Evolutionary conservation across 2,113 vertebrate genomes (phyloP).

Genomic region (Anoura caudifer): DNA sequence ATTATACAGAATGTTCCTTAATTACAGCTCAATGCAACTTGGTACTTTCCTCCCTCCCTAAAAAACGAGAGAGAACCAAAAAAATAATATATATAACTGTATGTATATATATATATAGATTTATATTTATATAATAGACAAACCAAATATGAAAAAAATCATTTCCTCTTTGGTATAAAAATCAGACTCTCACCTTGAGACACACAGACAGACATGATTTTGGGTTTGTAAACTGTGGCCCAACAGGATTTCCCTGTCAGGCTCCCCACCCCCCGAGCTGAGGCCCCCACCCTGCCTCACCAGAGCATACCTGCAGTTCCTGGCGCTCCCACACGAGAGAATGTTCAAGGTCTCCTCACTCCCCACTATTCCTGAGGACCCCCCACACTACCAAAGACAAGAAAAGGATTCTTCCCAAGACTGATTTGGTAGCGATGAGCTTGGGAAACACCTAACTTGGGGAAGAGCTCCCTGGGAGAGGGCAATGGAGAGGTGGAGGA

Average conservation of each 20-base stretch:
- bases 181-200: slow-evolving; percentile 73
- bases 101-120: slow-evolving; percentile 55
- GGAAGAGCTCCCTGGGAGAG: background rate
- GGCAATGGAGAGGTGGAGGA: background rate
- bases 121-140: slow-evolving; percentile 74
- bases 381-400: background rate
- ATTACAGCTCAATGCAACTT: slow-evolving; percentile 66
- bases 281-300: background rate
- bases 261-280: background rate
- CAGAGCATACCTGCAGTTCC: background rate
- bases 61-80: slow-evolving; percentile 74
- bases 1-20: slow-evolving; percentile 74
- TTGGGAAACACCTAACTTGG: background rate
- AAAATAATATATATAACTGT: slow-evolving; percentile 70
- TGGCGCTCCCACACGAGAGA: rapidly evolving
- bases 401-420: background rate
- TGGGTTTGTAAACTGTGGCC: slow-evolving; percentile 73
- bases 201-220: slow-evolving; percentile 61
- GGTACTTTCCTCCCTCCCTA: slow-evolving; percentile 59
- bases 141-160: slow-evolving; percentile 75
- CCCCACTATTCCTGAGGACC: background rate
- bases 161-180: slow-evolving; percentile 81
- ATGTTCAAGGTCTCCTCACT: background rate
- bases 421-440: background rate
- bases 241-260: slow-evolving; percentile 35